phyloP scores from a whole-genome alignment of 2,888 invertebrate genomes.

The Formica aserva region DNA sequence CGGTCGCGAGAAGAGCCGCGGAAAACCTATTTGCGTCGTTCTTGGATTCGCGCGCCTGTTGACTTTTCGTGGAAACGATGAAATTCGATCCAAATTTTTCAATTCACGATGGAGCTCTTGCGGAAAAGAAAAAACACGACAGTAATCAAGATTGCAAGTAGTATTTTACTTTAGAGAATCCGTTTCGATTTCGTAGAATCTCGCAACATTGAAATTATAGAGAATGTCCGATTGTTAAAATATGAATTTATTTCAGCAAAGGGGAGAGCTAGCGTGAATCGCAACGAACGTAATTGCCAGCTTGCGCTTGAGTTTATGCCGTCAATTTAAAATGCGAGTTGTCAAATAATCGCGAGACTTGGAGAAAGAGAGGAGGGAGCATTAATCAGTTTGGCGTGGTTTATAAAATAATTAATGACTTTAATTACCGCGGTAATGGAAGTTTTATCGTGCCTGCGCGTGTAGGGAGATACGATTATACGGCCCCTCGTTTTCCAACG shows the following conservation, averaged over 20 bases:
- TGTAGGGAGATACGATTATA: conserved; percentile 46
- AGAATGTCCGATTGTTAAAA: conserved; percentile 6
- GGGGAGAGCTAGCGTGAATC: not conserved
- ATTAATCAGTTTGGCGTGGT: conserved; percentile 53
- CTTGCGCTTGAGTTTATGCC: conserved; percentile 5
- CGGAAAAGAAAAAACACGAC: not conserved
- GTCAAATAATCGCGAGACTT: not conserved
- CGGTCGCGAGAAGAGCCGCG: conserved; percentile 42
- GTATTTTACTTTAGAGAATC: not conserved
- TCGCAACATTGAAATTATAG: not conserved
- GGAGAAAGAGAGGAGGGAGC: not conserved
- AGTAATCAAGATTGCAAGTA: not conserved
- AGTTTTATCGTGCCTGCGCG: conserved; percentile 52
- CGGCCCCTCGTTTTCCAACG: not conserved
- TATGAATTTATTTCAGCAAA: not conserved
- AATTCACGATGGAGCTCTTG: not conserved
- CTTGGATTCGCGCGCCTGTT: conserved; percentile 8
- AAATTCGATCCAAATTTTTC: conserved; percentile 13
- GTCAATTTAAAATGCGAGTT: not conserved
- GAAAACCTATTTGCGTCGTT: conserved; percentile 63
- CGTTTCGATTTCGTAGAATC: not conserved
- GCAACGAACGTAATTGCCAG: not conserved
- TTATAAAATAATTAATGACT: conserved; percentile 66
- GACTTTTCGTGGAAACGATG: conserved; percentile 20
- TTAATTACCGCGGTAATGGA: conserved; percentile 66